Percentiles rank a stretch among this genome's conserved stretches.
phyloP scores from a whole-genome alignment of 2,113 vertebrate species.

The Willisornis vidua region DNA sequence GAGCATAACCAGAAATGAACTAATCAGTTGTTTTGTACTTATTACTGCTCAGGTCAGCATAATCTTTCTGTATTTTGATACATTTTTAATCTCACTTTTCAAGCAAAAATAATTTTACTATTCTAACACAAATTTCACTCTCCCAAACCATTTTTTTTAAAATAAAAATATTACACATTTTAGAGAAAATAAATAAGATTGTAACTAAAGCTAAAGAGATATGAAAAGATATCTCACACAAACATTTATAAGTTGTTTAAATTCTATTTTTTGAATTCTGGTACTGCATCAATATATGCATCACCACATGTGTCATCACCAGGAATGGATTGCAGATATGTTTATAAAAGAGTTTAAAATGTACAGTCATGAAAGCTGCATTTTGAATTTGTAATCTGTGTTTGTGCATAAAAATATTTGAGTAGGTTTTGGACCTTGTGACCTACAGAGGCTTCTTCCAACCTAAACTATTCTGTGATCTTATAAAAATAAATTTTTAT shows the following conservation, averaged over 20 bases:
- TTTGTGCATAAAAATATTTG: background rate
- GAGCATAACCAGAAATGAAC: constrained; percentile 27
- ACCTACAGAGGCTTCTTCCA: background rate
- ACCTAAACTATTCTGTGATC: background rate
- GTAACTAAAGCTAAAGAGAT: background rate
- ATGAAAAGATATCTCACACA: constrained; percentile 3
- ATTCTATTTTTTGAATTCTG: background rate
- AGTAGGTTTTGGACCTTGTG: background rate
- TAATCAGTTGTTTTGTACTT: constrained; percentile 25
- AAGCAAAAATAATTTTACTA: background rate
- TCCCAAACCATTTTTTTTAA: background rate
- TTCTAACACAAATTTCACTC: background rate
- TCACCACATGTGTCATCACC: background rate
- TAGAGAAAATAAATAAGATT: background rate
- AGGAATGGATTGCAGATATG: background rate
- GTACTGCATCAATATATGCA: background rate
- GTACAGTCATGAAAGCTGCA: background rate
- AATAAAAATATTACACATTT: background rate
- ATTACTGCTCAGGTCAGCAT: constrained; percentile 25
- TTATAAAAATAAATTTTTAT: background rate
- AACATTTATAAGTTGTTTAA: background rate
- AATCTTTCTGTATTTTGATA: background rate
- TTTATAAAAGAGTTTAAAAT: background rate
- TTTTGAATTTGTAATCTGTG: background rate
- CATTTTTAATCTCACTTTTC: constrained; percentile 10